Evolutionary conservation across 1,140 invertebrate genomes (phyloP).

Genomic region (Phortica variegata): DNA sequence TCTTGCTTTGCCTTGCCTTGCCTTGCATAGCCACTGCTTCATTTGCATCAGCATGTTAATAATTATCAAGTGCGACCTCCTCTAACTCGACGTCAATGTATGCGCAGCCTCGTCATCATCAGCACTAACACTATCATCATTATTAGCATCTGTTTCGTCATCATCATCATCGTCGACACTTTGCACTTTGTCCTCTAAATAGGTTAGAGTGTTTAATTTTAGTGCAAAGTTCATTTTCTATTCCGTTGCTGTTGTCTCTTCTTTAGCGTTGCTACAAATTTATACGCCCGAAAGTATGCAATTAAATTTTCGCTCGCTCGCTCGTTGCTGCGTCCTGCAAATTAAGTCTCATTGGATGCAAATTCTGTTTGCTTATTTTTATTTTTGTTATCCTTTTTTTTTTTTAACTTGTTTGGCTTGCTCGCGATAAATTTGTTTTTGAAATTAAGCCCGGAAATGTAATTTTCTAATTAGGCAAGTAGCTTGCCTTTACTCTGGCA

Average conservation of each 20-base stretch:
- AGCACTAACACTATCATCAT: conserved; percentile 29
- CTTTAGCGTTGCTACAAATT: conserved; percentile 4
- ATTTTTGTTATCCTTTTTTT: no score
- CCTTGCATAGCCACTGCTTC: conserved; percentile 27
- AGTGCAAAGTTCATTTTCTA: conserved; percentile 34
- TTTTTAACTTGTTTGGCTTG: neutral
- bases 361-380: no score
- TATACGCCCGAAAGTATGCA: conserved; percentile 46
- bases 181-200: conserved; percentile 23
- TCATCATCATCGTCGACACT: conserved; percentile 6
- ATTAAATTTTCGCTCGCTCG: conserved; percentile 37
- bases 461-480: conserved; percentile 47
- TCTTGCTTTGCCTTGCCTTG: conserved; percentile 5
- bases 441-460: conserved; percentile 39
- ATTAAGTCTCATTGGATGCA: no score
- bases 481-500: no score
- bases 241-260: no score
- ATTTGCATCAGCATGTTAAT: conserved; percentile 36
- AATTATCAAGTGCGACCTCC: no score
- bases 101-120: neutral
- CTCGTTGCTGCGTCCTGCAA: neutral
- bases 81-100: no score
- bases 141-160: conserved; percentile 29
- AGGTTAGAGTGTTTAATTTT: conserved; percentile 52
- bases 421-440: conserved; percentile 33